Conservation (phyloP, 2,888 invertebrate species). For the Callinectes sapidus region DNA sequence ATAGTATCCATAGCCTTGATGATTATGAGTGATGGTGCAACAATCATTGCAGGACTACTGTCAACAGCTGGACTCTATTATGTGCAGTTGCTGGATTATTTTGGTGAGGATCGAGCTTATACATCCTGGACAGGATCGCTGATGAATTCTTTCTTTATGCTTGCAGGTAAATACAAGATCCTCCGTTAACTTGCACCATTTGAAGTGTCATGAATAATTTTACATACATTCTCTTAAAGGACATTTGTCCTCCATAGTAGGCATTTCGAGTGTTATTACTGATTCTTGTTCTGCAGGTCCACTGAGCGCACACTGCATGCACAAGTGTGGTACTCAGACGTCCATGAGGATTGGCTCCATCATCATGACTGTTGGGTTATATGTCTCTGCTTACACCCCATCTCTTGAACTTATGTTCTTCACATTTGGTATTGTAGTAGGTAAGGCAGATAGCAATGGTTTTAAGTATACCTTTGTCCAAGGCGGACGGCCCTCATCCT, state of each 20-base stretch:
- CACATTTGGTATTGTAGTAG: constrained; percentile 78
- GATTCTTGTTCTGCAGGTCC: constrained; percentile 76
- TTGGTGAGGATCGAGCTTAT: constrained; percentile 69
- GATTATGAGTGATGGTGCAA: not conserved
- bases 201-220: not conserved
- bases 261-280: not conserved
- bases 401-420: constrained; percentile 78
- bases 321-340: constrained; percentile 78
- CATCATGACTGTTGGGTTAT: constrained; percentile 77
- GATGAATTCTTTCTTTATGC: constrained; percentile 71
- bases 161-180: constrained; percentile 31
- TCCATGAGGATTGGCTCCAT: constrained; percentile 78
- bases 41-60: constrained; percentile 66
- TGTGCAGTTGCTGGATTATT: constrained; percentile 71
- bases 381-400: constrained; percentile 77
- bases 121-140: constrained; percentile 73
- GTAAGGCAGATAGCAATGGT: constrained; percentile 74
- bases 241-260: not conserved
- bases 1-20: not conserved
- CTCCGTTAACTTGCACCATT: not conserved
- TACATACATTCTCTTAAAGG: not conserved
- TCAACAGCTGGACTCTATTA: constrained; percentile 73
- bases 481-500: not conserved
- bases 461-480: too few species aligned
- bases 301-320: constrained; percentile 78